A percentile compares a stretch with the other conserved stretches of the same genome.
phyloP scores from a whole-genome alignment of 2,113 vertebrate species.

The Antechinus flavipes region DNA sequence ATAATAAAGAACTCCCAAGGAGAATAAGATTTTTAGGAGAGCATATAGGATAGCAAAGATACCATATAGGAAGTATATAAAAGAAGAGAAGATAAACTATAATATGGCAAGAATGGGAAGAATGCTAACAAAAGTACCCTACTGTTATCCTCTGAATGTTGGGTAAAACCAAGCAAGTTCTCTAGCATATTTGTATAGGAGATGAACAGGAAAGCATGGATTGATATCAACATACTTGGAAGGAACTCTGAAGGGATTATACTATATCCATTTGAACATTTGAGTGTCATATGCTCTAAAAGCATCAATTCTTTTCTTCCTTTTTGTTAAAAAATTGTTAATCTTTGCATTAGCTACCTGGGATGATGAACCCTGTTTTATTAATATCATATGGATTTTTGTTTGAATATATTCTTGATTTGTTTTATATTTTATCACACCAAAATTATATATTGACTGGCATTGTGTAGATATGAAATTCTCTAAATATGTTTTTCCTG shows the following conservation, averaged over 20 bases:
- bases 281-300: neutral
- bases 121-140: neutral
- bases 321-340: neutral
- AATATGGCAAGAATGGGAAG: neutral
- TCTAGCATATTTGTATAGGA: neutral
- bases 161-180: too few relatives aligned
- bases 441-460: neutral
- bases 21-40: neutral
- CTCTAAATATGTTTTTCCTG: neutral
- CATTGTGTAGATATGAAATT: neutral
- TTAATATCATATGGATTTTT: neutral
- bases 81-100: neutral
- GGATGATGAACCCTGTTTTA: neutral
- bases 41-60: neutral
- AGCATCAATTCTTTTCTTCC: neutral
- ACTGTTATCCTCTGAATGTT: neutral
- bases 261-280: neutral
- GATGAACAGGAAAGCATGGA: neutral
- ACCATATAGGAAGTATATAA: neutral
- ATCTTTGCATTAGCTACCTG: neutral
- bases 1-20: neutral
- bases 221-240: neutral
- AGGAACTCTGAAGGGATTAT: neutral
- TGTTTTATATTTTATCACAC: neutral
- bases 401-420: neutral